These are phyloP conservation scores for Tupiocoris notatus DNA, from an alignment of 2,888 invertebrate species.

Conservation along the genomic window DNA sequence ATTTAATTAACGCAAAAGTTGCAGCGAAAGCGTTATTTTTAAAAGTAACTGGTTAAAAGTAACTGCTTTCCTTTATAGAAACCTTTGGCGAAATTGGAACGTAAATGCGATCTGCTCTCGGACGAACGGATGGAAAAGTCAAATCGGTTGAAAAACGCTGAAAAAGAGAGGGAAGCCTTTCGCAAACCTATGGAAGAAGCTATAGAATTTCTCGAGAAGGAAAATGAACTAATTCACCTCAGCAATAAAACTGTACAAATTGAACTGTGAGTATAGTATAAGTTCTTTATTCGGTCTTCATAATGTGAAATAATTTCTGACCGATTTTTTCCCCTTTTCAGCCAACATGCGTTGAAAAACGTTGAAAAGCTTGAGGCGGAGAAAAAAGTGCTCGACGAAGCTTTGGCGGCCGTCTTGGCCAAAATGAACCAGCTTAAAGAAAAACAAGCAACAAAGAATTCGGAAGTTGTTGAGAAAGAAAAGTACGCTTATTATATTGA, in stretches of 20 bases:
- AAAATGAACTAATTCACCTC: constrained; percentile 70
- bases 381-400: constrained; percentile 54
- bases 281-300: neutral
- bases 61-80: constrained; percentile 58
- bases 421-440: constrained; percentile 64
- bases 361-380: constrained; percentile 54
- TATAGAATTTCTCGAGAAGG: constrained; percentile 70
- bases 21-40: too few relatives aligned
- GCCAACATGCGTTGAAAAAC: neutral
- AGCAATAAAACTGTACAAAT: constrained; percentile 73
- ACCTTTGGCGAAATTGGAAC: constrained; percentile 72
- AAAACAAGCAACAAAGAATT: constrained; percentile 51
- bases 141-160: constrained; percentile 78
- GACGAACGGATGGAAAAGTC: constrained; percentile 76
- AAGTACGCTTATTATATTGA: constrained; percentile 47
- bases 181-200: constrained; percentile 77
- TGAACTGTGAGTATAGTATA: constrained; percentile 61
- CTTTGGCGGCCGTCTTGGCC: constrained; percentile 50
- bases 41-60: too few relatives aligned
- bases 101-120: constrained; percentile 70
- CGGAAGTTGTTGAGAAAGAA: constrained; percentile 49
- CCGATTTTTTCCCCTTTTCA: too few relatives aligned
- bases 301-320: neutral
- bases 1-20: too few relatives aligned
- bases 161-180: constrained; percentile 75